Evolutionary conservation across 2,113 vertebrate genomes (phyloP), one percentile per base, ranked within the genome.

Genomic region (Cryptomyrus ogoouensis): DNA sequence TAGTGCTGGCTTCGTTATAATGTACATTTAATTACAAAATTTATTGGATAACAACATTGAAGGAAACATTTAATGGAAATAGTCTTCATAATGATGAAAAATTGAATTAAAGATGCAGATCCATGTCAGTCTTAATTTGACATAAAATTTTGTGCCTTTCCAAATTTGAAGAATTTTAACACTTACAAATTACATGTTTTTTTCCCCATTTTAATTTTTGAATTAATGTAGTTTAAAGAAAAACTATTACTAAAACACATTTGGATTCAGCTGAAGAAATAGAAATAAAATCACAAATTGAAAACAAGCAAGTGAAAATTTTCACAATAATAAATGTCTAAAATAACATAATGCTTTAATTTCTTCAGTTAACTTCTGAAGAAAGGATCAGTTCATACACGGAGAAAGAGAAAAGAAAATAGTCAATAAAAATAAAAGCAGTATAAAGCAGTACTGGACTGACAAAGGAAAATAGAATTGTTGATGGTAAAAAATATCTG

Each of bases 1-100:
- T 52, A 87, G n/a, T 90, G 83, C 35, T 85, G 39, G 80, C 8
- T 87, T 85, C 44, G 9, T n/a, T 88, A 88, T 88, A 85, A 84
- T 83, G 50, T 89, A 80, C 53, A 53, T 89, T 83, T 89, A 49
- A 42, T 84, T 84, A 83, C 39, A 50, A 80, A 31, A 89, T 80
- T 39, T 53, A 77, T 80, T n/a, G 66, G 66, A 83, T 83, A 49
- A 49, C 27, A 17, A 31, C 47, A 83, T 44, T 53, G 74, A 89
- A 77, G 44, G 27, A 56, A 86, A 62, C 89, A 90, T 90, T 90
- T 66, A 44, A 90, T 46, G 53, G 83, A 89, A 89, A 89, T 52
- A 35, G 10, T 56, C 85, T 87, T 87, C 87, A 88, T 88, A 88
- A 88, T 88, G 56, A 62, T 88, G 87, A 88, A 88, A 88, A 31